A percentile compares a stretch with the other conserved stretches of the same genome.
Evolutionary conservation across 2,888 invertebrate species (phyloP).

Genomic region (Dryomyza anilis): DNA sequence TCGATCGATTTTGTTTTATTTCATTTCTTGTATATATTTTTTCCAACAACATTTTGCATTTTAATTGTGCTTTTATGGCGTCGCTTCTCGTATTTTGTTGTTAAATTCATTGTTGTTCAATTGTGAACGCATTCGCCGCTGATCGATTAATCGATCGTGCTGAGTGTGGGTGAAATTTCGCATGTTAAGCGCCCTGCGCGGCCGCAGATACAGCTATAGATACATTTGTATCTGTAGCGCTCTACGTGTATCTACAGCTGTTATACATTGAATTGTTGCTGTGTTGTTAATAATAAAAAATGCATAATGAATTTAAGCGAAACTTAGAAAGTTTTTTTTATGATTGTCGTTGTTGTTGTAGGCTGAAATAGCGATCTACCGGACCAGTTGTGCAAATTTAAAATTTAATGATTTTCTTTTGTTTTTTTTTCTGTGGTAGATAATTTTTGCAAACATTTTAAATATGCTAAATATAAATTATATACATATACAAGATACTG

Average conservation of each 20-base stretch:
- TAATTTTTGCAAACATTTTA: background rate
- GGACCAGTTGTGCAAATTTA: background rate
- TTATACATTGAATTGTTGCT: background rate
- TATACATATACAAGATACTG: background rate
- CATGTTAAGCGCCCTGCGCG: slow-evolving; percentile 14
- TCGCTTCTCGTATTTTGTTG: background rate
- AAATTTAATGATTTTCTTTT: background rate
- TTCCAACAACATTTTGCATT: background rate
- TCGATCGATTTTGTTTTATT: background rate
- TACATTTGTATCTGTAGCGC: too few relatives aligned
- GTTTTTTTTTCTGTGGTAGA: background rate
- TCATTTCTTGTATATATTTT: background rate
- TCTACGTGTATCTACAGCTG: background rate
- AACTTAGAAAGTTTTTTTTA: slow-evolving; percentile 19
- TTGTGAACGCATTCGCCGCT: slow-evolving; percentile 1
- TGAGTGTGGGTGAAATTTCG: slow-evolving; percentile 25
- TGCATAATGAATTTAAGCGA: slow-evolving; percentile 9
- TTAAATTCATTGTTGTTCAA: background rate
- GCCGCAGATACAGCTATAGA: too few relatives aligned
- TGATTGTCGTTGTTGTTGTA: background rate
- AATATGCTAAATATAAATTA: background rate
- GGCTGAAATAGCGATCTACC: background rate
- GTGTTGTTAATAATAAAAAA: background rate
- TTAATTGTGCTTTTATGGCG: background rate
- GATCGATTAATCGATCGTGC: background rate